Conservation (phyloP, 2,797 vertebrate species). For the Typhlichthys eigenmanni region DNA sequence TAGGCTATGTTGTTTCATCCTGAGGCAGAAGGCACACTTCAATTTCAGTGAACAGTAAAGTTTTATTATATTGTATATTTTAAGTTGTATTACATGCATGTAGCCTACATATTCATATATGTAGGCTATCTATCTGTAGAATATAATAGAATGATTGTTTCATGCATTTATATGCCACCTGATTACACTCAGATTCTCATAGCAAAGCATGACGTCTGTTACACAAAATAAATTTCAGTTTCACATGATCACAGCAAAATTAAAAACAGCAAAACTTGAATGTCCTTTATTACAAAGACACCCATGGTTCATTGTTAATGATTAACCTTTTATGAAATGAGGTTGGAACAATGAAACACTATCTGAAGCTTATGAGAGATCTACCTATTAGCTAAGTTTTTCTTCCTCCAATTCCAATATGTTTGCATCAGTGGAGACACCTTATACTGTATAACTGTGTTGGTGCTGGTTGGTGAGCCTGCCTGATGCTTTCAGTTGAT, state of each 20-base stretch:
- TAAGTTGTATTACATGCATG: too few species aligned
- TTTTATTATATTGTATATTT: too few species aligned
- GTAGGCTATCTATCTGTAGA: too few species aligned
- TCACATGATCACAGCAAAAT: conserved; percentile 22
- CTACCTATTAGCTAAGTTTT: not conserved
- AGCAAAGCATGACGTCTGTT: conserved; percentile 43
- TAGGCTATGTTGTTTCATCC: too few species aligned
- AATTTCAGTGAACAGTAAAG: too few species aligned
- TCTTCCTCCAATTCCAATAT: too few species aligned
- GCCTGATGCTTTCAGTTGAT: conserved; percentile 1
- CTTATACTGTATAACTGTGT: too few species aligned
- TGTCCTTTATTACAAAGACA: not conserved
- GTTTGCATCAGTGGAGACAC: too few species aligned
- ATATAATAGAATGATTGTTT: too few species aligned
- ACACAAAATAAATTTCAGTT: conserved; percentile 42
- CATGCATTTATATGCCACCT: conserved; percentile 4
- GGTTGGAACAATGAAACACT: not conserved
- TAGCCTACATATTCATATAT: too few species aligned
- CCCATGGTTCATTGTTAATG: not conserved
- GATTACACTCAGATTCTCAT: conserved; percentile 35
- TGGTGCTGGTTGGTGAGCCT: too few species aligned
- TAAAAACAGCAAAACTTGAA: conserved; percentile 6
- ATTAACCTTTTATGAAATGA: not conserved
- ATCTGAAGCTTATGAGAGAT: not conserved
- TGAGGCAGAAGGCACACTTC: too few species aligned